Base-by-base conservation (phyloP, 2,888 invertebrate species). In the Yponomeuta malinellus region DNA sequence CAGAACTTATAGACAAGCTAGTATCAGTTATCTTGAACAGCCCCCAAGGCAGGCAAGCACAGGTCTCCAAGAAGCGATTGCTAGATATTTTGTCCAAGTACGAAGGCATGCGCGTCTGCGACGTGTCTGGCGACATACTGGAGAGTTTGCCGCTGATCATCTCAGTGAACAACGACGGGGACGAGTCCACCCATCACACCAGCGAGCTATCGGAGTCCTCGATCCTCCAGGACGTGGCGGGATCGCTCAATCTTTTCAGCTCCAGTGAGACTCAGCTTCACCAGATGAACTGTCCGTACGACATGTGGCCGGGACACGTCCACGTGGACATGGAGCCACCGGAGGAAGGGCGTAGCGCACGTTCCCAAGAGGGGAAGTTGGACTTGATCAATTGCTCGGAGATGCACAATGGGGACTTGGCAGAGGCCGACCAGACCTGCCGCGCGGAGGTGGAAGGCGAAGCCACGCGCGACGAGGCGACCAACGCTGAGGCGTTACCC, bases 391-490 rank as follows among this genome's bases (percentile, higher is more conserved):
- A 89, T 75, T 89, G 89, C 77, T 89, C 90, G 31, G 93, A 93
- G 75, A 93, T 93, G 81, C 93, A 94, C 73, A 95, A 96, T 81
- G 96, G 95, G 43, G 96, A 96, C 79, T 86, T 96, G 74, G 96
- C 96, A 0, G 96, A 96, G 85, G 96, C 96, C 10, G 96, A 96
- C 88, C 96, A 96, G 84, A 95, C 95, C 71, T 93, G 95, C 76
- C 93, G 75, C 75, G 31, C 82, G 79, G 29, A 86, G 84, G 15
- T 59, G 12, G 77, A 73, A 31, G 78, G 72, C 63, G 72, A 52
- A 9, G 33, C 43, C 37, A 6, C 10, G 69, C 29, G 88, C 43
- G 87, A 83, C 71, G 76, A 76, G 52, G 82, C 76, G 10, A 80
- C 79, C 63, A 81, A 80, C 72, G 81, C 83, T 0, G 90, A 88